Evolutionary conservation across 2,888 invertebrate species (phyloP), one percentile per base, ranked within the genome.

Genomic region (Drosophila nr. perissopoda): DNA sequence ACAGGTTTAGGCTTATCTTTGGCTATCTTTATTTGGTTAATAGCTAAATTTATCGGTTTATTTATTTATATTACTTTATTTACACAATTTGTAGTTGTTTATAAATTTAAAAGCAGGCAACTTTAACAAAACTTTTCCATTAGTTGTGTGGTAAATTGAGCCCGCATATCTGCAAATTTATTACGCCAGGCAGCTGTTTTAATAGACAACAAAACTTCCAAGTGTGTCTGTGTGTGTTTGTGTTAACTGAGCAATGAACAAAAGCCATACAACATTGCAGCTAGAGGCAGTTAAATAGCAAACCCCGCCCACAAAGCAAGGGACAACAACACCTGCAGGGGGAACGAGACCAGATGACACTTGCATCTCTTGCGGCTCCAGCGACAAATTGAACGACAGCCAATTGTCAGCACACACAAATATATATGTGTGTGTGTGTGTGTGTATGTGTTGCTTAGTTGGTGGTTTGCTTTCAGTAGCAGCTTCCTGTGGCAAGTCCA

Each of bases 321-420:
- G 38, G 25, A 25, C 4, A 45, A 64, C 52, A 31, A 62, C 73
- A 86, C 69, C 80, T 77, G 69, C 62, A 48, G 53, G 25, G 36
- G 27, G 40, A 27, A 56, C 8, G 48, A 38, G 18, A 42, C 34
- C 13, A 53, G 52, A 27, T 48, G 21, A 34, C n/a, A 42, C 56
- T 33, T 61, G 69, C 68, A 73, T 76, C 31, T 40, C 59, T 52
- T 70, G 56, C 56, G 54, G 7, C 61, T 42, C 61, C 45, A 58
- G 61, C 76, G 64, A 73, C 75, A 84, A 87, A 83, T 84, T 69
- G 84, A 85, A 72, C 48, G 40, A 48, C 52, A 68, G 42, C 42
- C 69, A 73, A 76, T 61, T 75, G 78, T 56, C 57, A 66, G 70
- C 70, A 74, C 36, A 59, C 49, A 69, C 72, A 33, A 61, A 33